phyloP scores from a whole-genome alignment of 1,140 invertebrate genomes.

The Drosophila saltans region DNA sequence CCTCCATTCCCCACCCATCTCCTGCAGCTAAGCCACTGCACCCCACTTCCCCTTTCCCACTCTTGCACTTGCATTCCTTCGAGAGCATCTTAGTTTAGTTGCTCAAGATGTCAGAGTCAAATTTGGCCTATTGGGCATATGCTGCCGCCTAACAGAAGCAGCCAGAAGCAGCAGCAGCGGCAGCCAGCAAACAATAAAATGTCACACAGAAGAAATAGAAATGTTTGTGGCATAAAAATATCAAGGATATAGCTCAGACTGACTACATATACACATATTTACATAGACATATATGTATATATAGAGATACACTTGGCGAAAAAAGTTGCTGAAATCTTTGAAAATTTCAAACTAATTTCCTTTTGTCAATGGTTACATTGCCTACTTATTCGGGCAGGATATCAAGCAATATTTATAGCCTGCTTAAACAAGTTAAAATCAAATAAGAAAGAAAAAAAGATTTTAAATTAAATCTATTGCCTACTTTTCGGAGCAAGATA shows the following conservation, averaged over 20 bases:
- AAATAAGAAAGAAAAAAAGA: too few relatives aligned
- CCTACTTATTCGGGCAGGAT: neutral
- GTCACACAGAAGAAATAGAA: slow-evolving; percentile 66
- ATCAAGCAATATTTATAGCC: neutral
- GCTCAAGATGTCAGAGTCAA: slow-evolving; percentile 67
- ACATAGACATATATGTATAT: neutral
- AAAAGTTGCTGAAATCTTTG: neutral
- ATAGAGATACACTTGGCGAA: neutral
- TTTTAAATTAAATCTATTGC: neutral
- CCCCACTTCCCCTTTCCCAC: neutral
- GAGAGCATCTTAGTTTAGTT: slow-evolving; percentile 16
- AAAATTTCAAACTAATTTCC: too few relatives aligned
- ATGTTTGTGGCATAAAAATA: slow-evolving; percentile 73
- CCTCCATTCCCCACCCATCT: neutral
- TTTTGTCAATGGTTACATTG: neutral
- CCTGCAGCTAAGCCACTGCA: slow-evolving; percentile 9
- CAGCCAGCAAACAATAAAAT: slow-evolving; percentile 72
- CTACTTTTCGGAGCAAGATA: neutral
- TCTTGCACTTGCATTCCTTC: slow-evolving; percentile 2
- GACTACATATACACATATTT: neutral
- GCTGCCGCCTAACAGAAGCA: slow-evolving; percentile 34
- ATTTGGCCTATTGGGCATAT: slow-evolving; percentile 77
- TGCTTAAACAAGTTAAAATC: too few relatives aligned
- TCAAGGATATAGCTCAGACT: slow-evolving; percentile 61
- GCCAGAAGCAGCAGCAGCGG: neutral